Conservation (phyloP, 2,797 vertebrate genomes). For the Notolepis coatsorum region DNA sequence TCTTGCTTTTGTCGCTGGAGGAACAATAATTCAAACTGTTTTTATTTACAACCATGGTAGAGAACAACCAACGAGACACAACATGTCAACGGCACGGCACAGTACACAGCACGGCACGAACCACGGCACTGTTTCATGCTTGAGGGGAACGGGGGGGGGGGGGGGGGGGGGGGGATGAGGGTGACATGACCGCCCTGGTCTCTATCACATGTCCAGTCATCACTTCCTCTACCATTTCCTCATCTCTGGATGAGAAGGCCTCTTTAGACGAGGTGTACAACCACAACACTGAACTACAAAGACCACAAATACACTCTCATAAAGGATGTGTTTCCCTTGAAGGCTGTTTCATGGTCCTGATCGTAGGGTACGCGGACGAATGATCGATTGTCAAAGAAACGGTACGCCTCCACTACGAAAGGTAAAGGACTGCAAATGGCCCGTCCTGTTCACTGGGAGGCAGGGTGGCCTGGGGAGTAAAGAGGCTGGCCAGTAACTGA, state of each 20-base stretch:
- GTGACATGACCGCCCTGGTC: background rate
- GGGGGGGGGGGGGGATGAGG: background rate
- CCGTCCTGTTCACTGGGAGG: no score
- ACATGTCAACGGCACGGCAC: conserved; percentile 36
- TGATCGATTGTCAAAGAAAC: no score
- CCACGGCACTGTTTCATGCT: conserved; percentile 52
- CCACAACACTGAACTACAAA: background rate
- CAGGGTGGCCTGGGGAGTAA: no score
- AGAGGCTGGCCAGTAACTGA: no score
- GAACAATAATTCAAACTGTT: conserved; percentile 88
- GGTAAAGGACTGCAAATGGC: no score
- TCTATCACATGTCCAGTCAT: background rate
- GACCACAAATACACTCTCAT: no score
- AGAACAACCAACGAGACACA: conserved; percentile 69
- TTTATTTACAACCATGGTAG: conserved; percentile 83
- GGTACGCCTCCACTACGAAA: no score
- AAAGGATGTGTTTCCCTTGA: no score
- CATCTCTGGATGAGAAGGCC: conserved; percentile 1
- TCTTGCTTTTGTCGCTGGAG: conserved; percentile 99
- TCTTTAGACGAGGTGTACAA: background rate
- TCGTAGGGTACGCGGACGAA: no score
- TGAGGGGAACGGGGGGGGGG: conserved; percentile 14
- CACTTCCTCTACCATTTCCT: conserved; percentile 17
- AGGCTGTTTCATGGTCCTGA: no score
- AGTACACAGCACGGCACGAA: conserved; percentile 49